These are phyloP conservation scores for Holothuria scabra DNA, from an alignment of 53 echinoderm and acorn worm species.

Conservation along the genomic window DNA sequence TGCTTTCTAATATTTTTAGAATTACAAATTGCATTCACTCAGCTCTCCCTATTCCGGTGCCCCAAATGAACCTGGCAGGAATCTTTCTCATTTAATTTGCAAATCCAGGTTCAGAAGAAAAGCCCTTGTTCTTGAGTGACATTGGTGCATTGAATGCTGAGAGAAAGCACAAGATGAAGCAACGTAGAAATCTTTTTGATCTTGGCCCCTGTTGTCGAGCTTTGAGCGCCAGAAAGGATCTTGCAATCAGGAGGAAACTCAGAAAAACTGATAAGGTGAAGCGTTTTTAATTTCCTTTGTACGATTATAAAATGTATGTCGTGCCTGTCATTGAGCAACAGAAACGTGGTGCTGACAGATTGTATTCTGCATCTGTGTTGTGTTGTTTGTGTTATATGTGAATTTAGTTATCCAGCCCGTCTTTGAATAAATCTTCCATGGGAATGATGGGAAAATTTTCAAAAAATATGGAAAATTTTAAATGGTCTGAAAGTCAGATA, in stretches of 20 bases:
- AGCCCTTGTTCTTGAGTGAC: slow-evolving; percentile 72
- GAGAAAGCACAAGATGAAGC: slow-evolving; percentile 57
- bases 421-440: no score
- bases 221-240: slow-evolving; percentile 80
- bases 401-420: no score
- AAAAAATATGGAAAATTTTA: no score
- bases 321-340: no score
- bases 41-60: background rate
- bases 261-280: slow-evolving; percentile 79
- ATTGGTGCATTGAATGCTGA: slow-evolving; percentile 86
- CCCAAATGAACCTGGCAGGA: background rate
- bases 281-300: background rate
- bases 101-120: slow-evolving; percentile 40
- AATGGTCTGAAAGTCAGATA: no score
- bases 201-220: slow-evolving; percentile 90
- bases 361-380: no score
- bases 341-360: no score
- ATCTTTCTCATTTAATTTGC: slow-evolving; percentile 37
- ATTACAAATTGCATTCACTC: slow-evolving; percentile 28
- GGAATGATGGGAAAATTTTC: no score
- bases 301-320: background rate
- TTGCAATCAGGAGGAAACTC: slow-evolving; percentile 86
- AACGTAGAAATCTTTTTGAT: slow-evolving; percentile 78
- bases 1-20: no score
- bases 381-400: no score